Percentiles rank a stretch among this genome's conserved stretches.
phyloP scores from a whole-genome alignment of 2,797 vertebrate species.

The Poeciliopsis paucimaculata region DNA sequence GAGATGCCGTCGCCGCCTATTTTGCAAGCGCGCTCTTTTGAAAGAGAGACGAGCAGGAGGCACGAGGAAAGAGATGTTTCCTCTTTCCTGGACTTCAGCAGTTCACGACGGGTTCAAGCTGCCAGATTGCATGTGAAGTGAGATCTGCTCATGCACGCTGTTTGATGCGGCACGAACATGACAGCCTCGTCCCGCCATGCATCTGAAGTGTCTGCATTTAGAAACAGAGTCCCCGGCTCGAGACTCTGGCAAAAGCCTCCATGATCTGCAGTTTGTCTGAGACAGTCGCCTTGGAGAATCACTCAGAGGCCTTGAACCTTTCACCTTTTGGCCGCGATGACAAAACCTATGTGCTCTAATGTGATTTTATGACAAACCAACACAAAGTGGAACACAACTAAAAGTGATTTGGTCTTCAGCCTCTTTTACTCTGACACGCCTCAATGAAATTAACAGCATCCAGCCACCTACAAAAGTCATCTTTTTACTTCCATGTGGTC shows the following conservation, averaged over 20 bases:
- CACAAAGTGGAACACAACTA: background rate
- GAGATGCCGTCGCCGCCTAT: slow-evolving; percentile 42
- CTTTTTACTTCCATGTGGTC: background rate
- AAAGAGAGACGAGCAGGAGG: slow-evolving; percentile 51
- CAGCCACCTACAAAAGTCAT: background rate
- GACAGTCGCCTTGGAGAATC: background rate
- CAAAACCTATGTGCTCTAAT: background rate
- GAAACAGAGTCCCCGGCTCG: slow-evolving; percentile 28
- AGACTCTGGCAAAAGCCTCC: slow-evolving; percentile 28
- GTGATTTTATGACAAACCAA: background rate
- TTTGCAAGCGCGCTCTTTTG: slow-evolving; percentile 59
- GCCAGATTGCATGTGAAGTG: slow-evolving; percentile 38
- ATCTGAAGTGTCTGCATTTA: slow-evolving; percentile 24
- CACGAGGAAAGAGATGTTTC: slow-evolving; percentile 66
- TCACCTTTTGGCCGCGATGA: background rate
- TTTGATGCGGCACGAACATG: slow-evolving; percentile 32
- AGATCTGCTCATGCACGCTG: slow-evolving; percentile 45
- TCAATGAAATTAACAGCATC: background rate
- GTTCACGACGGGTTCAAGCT: slow-evolving; percentile 73
- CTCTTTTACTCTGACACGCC: background rate
- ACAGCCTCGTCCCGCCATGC: slow-evolving; percentile 22
- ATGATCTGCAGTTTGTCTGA: slow-evolving; percentile 23
- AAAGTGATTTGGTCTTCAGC: background rate
- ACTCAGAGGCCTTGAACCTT: background rate
- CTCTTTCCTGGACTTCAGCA: slow-evolving; percentile 53